Evolutionary conservation across 2,797 vertebrate genomes (phyloP).

Genomic region (Catostomus latipinnis): DNA sequence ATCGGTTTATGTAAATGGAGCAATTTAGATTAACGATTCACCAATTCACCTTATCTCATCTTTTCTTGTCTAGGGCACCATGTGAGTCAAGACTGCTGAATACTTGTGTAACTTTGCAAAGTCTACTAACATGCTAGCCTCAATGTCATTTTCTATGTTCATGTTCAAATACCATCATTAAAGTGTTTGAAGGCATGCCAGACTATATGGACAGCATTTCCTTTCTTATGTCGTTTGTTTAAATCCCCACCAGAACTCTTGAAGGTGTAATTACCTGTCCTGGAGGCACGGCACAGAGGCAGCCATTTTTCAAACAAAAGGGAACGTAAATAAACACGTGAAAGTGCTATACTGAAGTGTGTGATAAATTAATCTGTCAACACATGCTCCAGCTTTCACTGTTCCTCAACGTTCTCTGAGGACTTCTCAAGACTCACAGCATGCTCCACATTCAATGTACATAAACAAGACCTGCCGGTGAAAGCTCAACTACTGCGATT

Average conservation of each 20-base stretch:
- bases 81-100: too few relatives aligned
- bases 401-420: slow-evolving; percentile 1
- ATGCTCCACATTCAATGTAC: not conserved
- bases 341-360: slow-evolving; percentile 15
- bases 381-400: not conserved
- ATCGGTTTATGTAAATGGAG: too few relatives aligned
- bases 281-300: slow-evolving; percentile 65
- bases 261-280: slow-evolving; percentile 74
- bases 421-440: not conserved
- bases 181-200: not conserved
- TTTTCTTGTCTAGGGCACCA: not conserved
- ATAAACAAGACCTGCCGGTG: not conserved
- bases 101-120: not conserved
- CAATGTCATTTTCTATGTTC: not conserved
- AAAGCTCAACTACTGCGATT: not conserved
- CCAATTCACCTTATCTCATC: too few relatives aligned
- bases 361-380: slow-evolving; percentile 21
- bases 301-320: slow-evolving; percentile 68
- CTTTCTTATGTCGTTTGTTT: slow-evolving; percentile 68
- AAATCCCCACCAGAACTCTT: slow-evolving; percentile 72
- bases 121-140: not conserved
- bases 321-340: slow-evolving; percentile 52
- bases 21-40: too few relatives aligned
- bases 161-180: not conserved
- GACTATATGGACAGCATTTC: not conserved